These are phyloP conservation scores for Pterocles gutturalis DNA, from an alignment of 2,113 vertebrate genomes.

Conservation along the genomic window DNA sequence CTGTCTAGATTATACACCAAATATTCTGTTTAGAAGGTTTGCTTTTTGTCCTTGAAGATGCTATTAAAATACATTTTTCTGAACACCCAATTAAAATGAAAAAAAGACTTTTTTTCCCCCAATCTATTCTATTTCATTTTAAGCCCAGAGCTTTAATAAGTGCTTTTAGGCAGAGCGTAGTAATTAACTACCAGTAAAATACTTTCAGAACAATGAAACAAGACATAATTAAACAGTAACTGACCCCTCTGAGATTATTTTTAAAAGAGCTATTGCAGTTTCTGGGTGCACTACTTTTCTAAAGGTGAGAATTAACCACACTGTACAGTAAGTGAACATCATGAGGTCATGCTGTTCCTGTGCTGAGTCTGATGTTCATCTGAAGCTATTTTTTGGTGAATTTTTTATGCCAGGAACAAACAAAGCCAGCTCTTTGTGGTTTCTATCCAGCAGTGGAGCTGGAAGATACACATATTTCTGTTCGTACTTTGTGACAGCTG, in stretches of 20 bases:
- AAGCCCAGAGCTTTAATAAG: neutral
- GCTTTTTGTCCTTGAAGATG: neutral
- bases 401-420: neutral
- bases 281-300: neutral
- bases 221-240: neutral
- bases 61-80: neutral
- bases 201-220: neutral
- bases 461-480: neutral
- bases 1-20: neutral
- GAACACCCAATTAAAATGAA: neutral
- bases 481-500: neutral
- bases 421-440: neutral
- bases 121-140: neutral
- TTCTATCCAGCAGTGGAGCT: neutral
- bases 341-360: neutral
- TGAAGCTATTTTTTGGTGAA: neutral
- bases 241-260: neutral
- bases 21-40: neutral
- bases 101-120: neutral
- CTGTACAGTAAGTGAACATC: neutral
- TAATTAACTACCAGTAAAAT: neutral
- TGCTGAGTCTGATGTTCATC: neutral
- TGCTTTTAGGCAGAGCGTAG: neutral
- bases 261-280: neutral
- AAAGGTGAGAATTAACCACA: neutral